Percentiles rank a stretch among this genome's conserved stretches.
These are phyloP conservation scores for Rhingia rostrata DNA, from an alignment of 2,888 invertebrate genomes.

Conservation along the genomic window DNA sequence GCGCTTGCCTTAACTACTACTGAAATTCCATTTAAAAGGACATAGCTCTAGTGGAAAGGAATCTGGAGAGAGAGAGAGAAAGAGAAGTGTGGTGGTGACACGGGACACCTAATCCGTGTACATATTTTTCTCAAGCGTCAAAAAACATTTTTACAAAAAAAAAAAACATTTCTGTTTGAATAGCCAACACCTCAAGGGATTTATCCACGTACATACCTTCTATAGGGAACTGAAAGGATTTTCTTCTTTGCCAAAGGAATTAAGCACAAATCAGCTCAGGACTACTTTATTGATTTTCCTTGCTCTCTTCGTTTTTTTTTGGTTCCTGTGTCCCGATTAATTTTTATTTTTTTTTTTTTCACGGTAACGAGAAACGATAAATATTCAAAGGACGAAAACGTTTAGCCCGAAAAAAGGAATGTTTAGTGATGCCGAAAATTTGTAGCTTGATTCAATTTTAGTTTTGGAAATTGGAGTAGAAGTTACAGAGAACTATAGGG, in stretches of 20 bases:
- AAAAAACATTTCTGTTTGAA: slow-evolving; percentile 1
- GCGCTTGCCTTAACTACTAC: neutral
- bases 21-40: slow-evolving; percentile 1
- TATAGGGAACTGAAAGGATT: slow-evolving; percentile 1
- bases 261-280: slow-evolving; percentile 40
- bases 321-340: slow-evolving; percentile 41
- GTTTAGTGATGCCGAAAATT: slow-evolving; percentile 4
- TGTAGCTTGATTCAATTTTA: neutral
- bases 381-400: neutral
- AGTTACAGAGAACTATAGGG: slow-evolving; percentile 1
- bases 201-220: slow-evolving; percentile 55
- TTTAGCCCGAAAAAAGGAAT: neutral
- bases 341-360: neutral
- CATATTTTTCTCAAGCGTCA: slow-evolving; percentile 9
- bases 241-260: slow-evolving; percentile 30
- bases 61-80: neutral
- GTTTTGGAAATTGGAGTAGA: neutral
- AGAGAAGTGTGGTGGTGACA: neutral
- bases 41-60: neutral
- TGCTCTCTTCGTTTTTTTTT: slow-evolving; percentile 16
- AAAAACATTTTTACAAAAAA: slow-evolving; percentile 1
- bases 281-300: slow-evolving; percentile 66
- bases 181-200: slow-evolving; percentile 28
- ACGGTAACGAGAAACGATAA: too few species aligned
- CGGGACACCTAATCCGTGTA: slow-evolving; percentile 18